Base-by-base conservation (phyloP, 2,113 vertebrate genomes). In the Indicator indicator region DNA sequence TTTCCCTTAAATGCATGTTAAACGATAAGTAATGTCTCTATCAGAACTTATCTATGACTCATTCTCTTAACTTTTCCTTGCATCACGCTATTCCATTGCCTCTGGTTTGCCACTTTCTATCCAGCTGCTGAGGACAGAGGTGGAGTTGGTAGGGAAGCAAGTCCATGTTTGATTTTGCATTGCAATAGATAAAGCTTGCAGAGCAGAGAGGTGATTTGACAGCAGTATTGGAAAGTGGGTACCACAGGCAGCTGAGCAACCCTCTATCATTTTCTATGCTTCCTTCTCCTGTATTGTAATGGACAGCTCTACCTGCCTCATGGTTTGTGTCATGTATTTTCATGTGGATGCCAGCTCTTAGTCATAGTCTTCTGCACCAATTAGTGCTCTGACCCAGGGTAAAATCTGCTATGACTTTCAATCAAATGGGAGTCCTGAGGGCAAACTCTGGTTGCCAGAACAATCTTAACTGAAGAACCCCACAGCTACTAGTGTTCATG, bases 31-130 rank as follows among this genome's bases (percentile, higher is more conserved):
- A 93, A 85, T 91, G 18, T 88, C 55, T 96, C 68, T 86, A n/a
- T 77, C 32, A 65, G 38, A 88, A 50, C 60, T 96, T 70, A 83
- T 79, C 76, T 92, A 24, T 88, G 60, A 92, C 70, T 95, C 62
- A 54, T 80, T 86, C 55, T 56, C 52, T 18, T 63, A 5, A 46
- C 55, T 90, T 67, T 81, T 95, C 30, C 84, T 88, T 93, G 48
- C 20, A 5, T 92, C 82, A 65, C 5, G 11, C 36, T 95, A 86
- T 78, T 91, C 72, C 5, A 4, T 86, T 97, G 95, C 90, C 94
- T 96, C 59, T 97, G 93, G 94, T 92, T 96, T 95, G 16, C 90
- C 74, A 83, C 86, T 93, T 97, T 96, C 93, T 76, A 75, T 32
- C 23, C 50, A 59, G n/a, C 76, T 93, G 70, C 86, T 84, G 79